Base-by-base conservation (phyloP, 2,113 vertebrate species). In the Proterorhinus semilunaris region DNA sequence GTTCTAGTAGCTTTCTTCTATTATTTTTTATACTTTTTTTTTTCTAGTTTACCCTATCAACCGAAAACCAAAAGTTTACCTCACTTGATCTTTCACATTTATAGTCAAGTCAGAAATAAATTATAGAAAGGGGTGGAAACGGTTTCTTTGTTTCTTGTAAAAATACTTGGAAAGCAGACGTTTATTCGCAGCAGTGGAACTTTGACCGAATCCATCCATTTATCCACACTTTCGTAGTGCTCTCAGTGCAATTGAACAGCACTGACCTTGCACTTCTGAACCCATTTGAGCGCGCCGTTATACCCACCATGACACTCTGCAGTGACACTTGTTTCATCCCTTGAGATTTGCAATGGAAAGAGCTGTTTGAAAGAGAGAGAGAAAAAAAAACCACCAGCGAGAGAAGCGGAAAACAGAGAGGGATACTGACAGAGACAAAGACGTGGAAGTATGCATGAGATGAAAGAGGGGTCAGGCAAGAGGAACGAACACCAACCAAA, bases 391-490 rank as follows among this genome's bases (percentile, higher is more conserved):
- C 42, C 36, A 6, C 45, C 53, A 54, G n/a, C 52, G 8, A 55
- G 17, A 5, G n/a, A 48, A 65, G 44, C 15, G 11, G 15, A 43
- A n/a, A n/a, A 44, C 0, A 51, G 7, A 43, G 16, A 54, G 0
- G 27, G 55, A 64, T 47, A 50, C 5, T 42, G 76, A 80, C 50
- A 49, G 27, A 78, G 42, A 52, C 13, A 54, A 47, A 51, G 59
- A 57, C 62, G 42, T 10, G 46, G 42, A 10, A 9, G 6, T 9
- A 78, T 0, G 17, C 68, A 72, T 43, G 47, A 46, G 53, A 62
- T 62, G 68, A 70, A 21, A 71, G 68, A 49, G 65, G 72, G 71
- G 58, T 73, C 68, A 66, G 55, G 71, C 63, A 63, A 42, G 61
- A 67, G 67, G 69, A 69, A 63, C 8, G 62, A 72, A 21, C 15